Conservation (phyloP, 2,888 invertebrate genomes). For the Lycophotia porphyrea region DNA sequence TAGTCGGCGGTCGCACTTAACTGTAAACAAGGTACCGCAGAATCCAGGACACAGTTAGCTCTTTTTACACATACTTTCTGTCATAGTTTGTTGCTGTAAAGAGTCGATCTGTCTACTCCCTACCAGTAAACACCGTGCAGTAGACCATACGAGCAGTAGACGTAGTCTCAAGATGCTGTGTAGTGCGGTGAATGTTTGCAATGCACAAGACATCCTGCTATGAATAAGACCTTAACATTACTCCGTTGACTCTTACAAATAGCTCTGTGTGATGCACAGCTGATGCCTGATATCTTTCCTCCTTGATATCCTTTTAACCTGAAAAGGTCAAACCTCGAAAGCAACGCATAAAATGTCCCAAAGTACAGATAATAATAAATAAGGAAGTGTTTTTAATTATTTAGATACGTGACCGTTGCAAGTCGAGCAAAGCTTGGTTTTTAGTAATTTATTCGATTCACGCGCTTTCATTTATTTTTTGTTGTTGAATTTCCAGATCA, state of each 20-base stretch:
- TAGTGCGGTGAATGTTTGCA: constrained; percentile 1
- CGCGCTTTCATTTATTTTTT: not conserved
- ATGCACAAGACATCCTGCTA: constrained; percentile 20
- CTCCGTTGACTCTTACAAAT: constrained; percentile 45
- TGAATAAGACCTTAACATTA: constrained; percentile 48
- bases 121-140: not conserved
- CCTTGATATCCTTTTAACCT: constrained; percentile 30
- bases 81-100: not conserved
- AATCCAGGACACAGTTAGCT: not conserved
- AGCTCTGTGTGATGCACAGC: constrained; percentile 33
- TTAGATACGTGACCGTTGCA: not conserved
- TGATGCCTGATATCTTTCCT: constrained; percentile 45
- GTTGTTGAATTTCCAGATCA: too few species aligned
- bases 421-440: constrained; percentile 6
- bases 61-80: not conserved
- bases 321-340: constrained; percentile 8
- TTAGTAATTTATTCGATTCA: constrained; percentile 17
- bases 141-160: not conserved
- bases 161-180: not conserved
- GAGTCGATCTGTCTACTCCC: not conserved
- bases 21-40: not conserved
- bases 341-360: not conserved
- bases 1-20: not conserved
- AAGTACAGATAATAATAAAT: constrained; percentile 7
- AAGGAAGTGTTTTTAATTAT: constrained; percentile 29